Evolutionary conservation across 2,888 invertebrate species (phyloP), one percentile per base, ranked within the genome.

Genomic region (Busseola fusca): DNA sequence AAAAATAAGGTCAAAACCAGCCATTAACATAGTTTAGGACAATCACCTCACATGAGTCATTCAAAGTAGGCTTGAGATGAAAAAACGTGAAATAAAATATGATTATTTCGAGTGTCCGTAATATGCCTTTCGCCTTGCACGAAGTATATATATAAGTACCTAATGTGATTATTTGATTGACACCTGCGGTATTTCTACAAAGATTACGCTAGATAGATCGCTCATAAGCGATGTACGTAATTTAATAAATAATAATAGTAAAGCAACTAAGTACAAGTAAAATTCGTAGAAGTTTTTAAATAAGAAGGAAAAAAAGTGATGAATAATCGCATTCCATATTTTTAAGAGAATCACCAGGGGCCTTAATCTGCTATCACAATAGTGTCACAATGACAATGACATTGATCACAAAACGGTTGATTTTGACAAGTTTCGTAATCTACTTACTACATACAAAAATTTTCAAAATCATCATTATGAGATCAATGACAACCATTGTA

Each of bases 21-120:
- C 65, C 65, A 75, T 85, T 82, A 79, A 52, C 74, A 78, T 72
- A 78, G 74, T 81, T 81, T 81, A 83, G 78, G 83, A 76, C 70
- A 69, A 72, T 82, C 73, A 69, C 34, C 45, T 68, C 14, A 12
- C 45, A 18, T 76, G 77, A 65, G 25, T 76, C 72, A 76, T 72
- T n/a, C 16, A 54, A 72, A 77, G 74, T 74, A 67, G 74, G 72
- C 64, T 73, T 72, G 56, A 27, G 57, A 80, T 67, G 45, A 72
- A 71, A 80, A 56, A 75, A 62, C 48, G 5, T 45, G 10, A 62
- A 54, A 34, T 40, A 37, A 58, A 56, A n/a, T n/a, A n/a, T 45
- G 1, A 21, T 57, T 62, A 25, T 64, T 45, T 56, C 27, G 30
- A 76, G 21, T 59, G 30, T 30, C 74, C 76, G 74, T 37, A 48